phyloP scores from a whole-genome alignment of 2,888 invertebrate species.

The Athalia circularis region DNA sequence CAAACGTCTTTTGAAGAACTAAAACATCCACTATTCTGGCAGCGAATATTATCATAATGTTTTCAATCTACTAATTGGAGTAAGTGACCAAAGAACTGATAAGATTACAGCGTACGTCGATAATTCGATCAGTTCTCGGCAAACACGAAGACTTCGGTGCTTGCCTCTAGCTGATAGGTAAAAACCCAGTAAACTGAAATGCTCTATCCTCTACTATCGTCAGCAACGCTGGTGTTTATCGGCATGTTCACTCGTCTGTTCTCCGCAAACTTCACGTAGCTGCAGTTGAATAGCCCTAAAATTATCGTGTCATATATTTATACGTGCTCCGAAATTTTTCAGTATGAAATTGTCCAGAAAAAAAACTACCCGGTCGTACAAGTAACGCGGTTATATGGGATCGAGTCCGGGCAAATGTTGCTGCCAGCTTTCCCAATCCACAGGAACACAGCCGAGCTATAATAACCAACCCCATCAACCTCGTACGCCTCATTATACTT shows the following conservation, averaged over 20 bases:
- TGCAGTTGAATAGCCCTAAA: constrained; percentile 17
- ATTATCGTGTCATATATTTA: not conserved
- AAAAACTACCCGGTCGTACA: not conserved
- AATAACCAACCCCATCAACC: constrained; percentile 16
- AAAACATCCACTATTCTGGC: too few relatives aligned
- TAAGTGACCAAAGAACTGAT: too few relatives aligned
- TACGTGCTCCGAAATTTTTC: constrained; percentile 5
- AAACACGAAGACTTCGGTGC: not conserved
- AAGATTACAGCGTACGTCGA: not conserved
- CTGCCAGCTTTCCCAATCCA: constrained; percentile 24
- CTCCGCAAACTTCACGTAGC: constrained; percentile 18
- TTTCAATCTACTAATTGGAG: too few relatives aligned
- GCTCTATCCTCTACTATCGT: too few relatives aligned
- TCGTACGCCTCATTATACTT: constrained; percentile 1
- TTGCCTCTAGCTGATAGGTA: too few relatives aligned
- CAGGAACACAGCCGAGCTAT: not conserved
- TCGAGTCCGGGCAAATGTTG: constrained; percentile 35
- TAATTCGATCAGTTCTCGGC: not conserved
- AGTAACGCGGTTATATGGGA: constrained; percentile 32
- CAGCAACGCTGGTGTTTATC: too few relatives aligned
- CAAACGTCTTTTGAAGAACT: too few relatives aligned
- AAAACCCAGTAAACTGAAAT: too few relatives aligned
- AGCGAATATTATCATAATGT: too few relatives aligned
- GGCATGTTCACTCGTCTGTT: not conserved
- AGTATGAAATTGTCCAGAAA: constrained; percentile 31